A percentile compares a stretch with the other conserved stretches of the same genome.
Conservation (phyloP, 2,888 invertebrate genomes). For the Germaria angustata region DNA sequence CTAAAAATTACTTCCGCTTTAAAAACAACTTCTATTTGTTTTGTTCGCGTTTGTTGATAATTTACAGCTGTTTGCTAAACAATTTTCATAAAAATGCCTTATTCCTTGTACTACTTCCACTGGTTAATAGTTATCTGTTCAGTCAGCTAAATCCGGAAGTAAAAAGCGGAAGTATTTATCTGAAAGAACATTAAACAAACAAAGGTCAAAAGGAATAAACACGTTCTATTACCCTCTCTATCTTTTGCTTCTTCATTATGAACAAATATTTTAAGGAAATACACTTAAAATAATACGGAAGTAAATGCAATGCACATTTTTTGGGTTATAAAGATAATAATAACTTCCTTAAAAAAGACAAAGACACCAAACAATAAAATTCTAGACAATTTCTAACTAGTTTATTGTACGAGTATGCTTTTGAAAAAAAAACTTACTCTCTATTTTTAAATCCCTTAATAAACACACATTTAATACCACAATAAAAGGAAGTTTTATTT, state of each 20-base stretch:
- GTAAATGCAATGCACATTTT: constrained; percentile 48
- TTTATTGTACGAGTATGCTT: not conserved
- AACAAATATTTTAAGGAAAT: constrained; percentile 7
- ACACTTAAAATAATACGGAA: constrained; percentile 52
- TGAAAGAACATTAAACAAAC: constrained; percentile 26
- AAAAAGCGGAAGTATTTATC: constrained; percentile 60
- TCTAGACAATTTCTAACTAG: constrained; percentile 1
- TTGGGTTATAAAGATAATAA: constrained; percentile 47
- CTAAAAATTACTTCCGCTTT: constrained; percentile 49
- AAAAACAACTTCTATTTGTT: not conserved
- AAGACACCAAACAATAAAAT: not conserved
- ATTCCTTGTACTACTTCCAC: constrained; percentile 6
- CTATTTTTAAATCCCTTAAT: not conserved
- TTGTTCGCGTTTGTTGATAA: not conserved
- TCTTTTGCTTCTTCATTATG: not conserved
- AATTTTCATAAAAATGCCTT: constrained; percentile 27
- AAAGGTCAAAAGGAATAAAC: constrained; percentile 53
- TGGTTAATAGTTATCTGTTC: not conserved
- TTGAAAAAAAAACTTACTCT: not conserved
- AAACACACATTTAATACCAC: constrained; percentile 3
- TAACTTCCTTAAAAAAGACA: constrained; percentile 48
- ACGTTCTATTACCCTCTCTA: not conserved
- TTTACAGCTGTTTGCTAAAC: constrained; percentile 42
- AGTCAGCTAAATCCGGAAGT: constrained; percentile 61
- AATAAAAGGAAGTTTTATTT: constrained; percentile 41